A percentile compares a stretch with the other conserved stretches of the same genome.
Evolutionary conservation across 1,140 invertebrate genomes (phyloP).

Genomic region (Bombus vancouverensis): DNA sequence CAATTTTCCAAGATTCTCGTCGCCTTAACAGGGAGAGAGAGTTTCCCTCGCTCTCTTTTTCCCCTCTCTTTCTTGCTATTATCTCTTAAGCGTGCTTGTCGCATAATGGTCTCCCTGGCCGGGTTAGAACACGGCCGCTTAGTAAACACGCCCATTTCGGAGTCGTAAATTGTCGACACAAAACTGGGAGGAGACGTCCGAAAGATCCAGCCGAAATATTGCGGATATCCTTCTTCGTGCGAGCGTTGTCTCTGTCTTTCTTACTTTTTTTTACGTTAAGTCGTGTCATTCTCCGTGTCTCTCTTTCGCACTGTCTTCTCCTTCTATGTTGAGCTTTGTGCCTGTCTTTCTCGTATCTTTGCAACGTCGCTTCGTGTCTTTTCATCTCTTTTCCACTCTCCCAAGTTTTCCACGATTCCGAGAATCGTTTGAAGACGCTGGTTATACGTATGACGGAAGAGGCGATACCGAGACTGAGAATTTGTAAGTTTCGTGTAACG

Average conservation of each 20-base stretch:
- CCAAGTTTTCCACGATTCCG: not conserved
- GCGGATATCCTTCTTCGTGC: slow-evolving; percentile 46
- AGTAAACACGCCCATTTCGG: slow-evolving; percentile 61
- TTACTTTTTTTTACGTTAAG: not conserved
- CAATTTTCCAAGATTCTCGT: slow-evolving; percentile 66
- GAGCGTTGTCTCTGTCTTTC: not conserved
- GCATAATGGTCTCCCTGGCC: slow-evolving; percentile 49
- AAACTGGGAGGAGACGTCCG: slow-evolving; percentile 12
- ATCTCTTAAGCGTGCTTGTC: slow-evolving; percentile 63
- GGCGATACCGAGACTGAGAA: not conserved
- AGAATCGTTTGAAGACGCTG: not conserved
- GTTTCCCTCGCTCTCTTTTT: not conserved
- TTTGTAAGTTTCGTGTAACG: slow-evolving; percentile 10
- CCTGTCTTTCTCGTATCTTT: too few species aligned
- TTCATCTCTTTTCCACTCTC: not conserved
- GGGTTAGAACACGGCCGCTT: slow-evolving; percentile 53
- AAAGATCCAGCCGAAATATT: slow-evolving; percentile 35
- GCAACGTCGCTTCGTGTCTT: not conserved
- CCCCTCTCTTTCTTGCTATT: slow-evolving; percentile 34
- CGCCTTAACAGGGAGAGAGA: slow-evolving; percentile 50
- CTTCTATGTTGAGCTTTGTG: too few species aligned
- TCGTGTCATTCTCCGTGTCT: too few species aligned
- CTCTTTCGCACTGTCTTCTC: not conserved
- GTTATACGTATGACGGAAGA: not conserved
- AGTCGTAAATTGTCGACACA: slow-evolving; percentile 50